Conservation (phyloP, 2,113 vertebrate genomes). For the Thunnus thynnus region DNA sequence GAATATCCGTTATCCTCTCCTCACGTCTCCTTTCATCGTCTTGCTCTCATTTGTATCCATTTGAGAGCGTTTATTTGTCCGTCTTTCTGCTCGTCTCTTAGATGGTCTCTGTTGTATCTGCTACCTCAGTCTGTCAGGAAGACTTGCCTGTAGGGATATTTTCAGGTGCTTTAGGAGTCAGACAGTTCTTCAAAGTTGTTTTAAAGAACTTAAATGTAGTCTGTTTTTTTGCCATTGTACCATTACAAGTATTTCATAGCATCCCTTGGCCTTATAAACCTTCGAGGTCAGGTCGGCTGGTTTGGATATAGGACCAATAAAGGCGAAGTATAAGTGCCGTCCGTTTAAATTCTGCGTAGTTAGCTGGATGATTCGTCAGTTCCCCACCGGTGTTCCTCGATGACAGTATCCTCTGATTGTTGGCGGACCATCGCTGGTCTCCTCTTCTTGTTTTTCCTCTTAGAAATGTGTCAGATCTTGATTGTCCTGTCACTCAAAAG, state of each 20-base stretch:
- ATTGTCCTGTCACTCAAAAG: conserved; percentile 56
- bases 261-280: neutral
- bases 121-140: conserved; percentile 67
- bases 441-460: neutral
- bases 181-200: conserved; percentile 13
- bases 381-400: neutral
- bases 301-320: neutral
- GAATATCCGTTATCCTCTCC: neutral
- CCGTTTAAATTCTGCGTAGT: neutral
- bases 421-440: neutral
- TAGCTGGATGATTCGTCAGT: conserved; percentile 12
- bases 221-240: neutral
- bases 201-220: neutral
- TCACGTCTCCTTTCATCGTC: neutral
- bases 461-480: conserved; percentile 30
- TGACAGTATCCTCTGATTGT: neutral
- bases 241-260: neutral
- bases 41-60: neutral
- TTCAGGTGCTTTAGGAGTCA: conserved; percentile 9
- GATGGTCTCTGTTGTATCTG: conserved; percentile 39
- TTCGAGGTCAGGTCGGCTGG: neutral
- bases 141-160: conserved; percentile 28
- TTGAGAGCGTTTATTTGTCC: neutral
- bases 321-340: no score
- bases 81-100: conserved; percentile 18